phyloP scores from a whole-genome alignment of 2,888 invertebrate species.

The Hipparchia semele region DNA sequence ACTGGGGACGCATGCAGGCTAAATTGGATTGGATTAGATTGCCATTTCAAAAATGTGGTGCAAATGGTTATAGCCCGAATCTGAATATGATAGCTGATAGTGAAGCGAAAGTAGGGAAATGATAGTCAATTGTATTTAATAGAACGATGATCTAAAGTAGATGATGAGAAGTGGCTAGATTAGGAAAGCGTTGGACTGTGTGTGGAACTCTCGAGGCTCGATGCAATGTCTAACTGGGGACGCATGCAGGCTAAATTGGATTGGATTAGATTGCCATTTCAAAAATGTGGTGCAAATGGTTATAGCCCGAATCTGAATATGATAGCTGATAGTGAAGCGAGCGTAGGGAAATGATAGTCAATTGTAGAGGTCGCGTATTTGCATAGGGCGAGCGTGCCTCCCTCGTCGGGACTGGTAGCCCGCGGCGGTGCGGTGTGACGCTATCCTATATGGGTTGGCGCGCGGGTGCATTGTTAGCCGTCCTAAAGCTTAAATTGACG shows the following conservation, averaged over 20 bases:
- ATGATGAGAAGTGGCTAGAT: too few species aligned
- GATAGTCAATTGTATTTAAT: conserved; percentile 49
- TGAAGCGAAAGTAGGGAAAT: conserved; percentile 43
- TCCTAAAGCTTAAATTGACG: too few species aligned
- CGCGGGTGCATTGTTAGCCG: conserved; percentile 33
- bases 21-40: background rate
- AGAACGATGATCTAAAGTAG: too few species aligned
- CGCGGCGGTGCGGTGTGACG: conserved; percentile 50
- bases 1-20: too few species aligned
- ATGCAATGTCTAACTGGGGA: too few species aligned
- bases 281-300: conserved; percentile 25
- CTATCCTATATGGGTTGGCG: conserved; percentile 55
- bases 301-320: conserved; percentile 35
- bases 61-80: conserved; percentile 31
- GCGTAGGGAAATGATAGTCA: conserved; percentile 47
- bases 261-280: conserved; percentile 2
- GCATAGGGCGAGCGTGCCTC: conserved; percentile 73
- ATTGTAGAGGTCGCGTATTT: conserved; percentile 67
- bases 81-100: conserved; percentile 40
- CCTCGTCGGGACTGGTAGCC: conserved; percentile 49
- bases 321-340: conserved; percentile 41
- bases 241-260: too few species aligned
- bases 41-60: conserved; percentile 17
- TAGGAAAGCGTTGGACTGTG: too few species aligned
- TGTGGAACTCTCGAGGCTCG: too few species aligned